Percentiles rank a stretch among this genome's conserved stretches.
These are phyloP conservation scores for Craniophora ligustri DNA, from an alignment of 2,888 invertebrate genomes.

Conservation along the genomic window DNA sequence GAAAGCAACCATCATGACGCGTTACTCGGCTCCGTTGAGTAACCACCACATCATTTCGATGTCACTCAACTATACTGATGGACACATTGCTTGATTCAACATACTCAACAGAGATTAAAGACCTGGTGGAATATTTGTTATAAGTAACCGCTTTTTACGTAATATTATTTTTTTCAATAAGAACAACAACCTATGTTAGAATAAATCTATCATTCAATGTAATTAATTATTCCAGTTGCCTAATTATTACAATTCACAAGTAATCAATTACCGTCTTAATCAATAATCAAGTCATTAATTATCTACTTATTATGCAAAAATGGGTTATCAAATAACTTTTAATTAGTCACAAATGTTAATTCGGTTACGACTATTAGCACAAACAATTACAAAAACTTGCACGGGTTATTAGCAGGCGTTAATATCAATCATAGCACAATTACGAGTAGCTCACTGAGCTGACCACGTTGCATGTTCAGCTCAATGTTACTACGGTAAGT, in stretches of 20 bases:
- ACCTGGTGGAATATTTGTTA: no score
- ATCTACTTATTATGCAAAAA: conserved; percentile 33
- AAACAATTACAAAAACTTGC: conserved; percentile 32
- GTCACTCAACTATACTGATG: conserved; percentile 28
- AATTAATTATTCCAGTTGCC: conserved; percentile 2
- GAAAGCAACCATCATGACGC: conserved; percentile 41
- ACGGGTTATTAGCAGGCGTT: conserved; percentile 22
- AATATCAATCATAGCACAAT: conserved; percentile 32
- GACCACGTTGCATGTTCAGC: conserved; percentile 5
- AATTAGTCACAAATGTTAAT: conserved; percentile 18
- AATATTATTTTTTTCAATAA: no score
- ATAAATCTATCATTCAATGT: neutral
- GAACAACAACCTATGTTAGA: no score
- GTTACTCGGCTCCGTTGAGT: conserved; percentile 25
- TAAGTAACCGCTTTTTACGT: no score
- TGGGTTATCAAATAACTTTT: conserved; percentile 19
- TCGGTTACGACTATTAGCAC: conserved; percentile 11
- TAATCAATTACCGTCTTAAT: conserved; percentile 27
- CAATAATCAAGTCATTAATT: conserved; percentile 21
- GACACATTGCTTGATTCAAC: conserved; percentile 2
- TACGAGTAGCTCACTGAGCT: conserved; percentile 7
- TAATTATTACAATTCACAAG: conserved; percentile 12
- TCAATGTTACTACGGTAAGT: neutral
- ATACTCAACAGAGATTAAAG: neutral
- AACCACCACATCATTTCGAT: conserved; percentile 33